phyloP scores from a whole-genome alignment of 2,113 vertebrate species.

The Brevimyrus niger region DNA sequence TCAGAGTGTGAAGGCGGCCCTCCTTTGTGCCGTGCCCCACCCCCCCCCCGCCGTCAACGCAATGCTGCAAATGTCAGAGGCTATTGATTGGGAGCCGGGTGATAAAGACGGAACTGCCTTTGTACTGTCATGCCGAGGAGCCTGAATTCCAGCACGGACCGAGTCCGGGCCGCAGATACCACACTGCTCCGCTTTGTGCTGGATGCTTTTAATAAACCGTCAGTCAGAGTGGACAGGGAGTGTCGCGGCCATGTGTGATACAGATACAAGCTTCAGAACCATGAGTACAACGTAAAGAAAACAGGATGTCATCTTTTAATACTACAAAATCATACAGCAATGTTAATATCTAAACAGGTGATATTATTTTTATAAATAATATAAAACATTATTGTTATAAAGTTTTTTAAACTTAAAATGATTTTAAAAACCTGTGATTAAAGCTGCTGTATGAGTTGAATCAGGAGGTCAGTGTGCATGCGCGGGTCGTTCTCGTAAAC shows the following conservation, averaged over 20 bases:
- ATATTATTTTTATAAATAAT: not conserved
- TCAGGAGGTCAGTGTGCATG: not conserved
- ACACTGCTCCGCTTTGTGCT: constrained; percentile 5
- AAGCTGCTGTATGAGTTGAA: not conserved
- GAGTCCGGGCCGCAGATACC: constrained; percentile 16
- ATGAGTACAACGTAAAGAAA: not conserved
- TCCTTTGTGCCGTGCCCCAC: constrained; percentile 48
- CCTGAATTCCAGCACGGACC: constrained; percentile 38
- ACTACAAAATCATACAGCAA: not conserved
- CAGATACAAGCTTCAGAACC: not conserved
- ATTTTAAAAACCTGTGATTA: not conserved
- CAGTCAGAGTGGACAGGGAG: not conserved
- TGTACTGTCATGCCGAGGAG: constrained; percentile 45
- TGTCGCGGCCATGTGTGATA: not conserved
- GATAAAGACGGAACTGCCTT: constrained; percentile 53
- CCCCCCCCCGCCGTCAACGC: constrained; percentile 47
- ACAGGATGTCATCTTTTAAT: not conserved
- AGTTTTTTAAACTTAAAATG: not conserved
- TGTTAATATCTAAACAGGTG: not conserved
- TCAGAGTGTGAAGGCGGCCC: constrained; percentile 48
- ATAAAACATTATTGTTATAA: not conserved
- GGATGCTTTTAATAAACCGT: not conserved
- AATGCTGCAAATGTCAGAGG: constrained; percentile 58
- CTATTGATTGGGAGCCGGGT: constrained; percentile 56
- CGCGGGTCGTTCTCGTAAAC: not conserved